phyloP scores from a whole-genome alignment of 2,888 invertebrate genomes.

The Drosophila melanosoma region DNA sequence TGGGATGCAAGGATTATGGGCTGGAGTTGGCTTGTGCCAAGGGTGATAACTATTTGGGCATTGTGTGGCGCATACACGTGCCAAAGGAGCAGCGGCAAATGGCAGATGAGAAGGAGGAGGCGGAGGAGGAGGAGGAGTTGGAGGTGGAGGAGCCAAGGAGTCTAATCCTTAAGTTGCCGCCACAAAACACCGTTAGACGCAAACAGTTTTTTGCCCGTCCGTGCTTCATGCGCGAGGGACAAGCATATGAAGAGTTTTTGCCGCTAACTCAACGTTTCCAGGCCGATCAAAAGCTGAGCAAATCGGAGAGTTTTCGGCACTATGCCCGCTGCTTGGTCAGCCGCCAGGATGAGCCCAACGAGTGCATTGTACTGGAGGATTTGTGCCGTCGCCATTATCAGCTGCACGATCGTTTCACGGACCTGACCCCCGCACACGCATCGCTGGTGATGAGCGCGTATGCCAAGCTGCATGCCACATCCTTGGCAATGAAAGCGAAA shows the following conservation, averaged over 20 bases:
- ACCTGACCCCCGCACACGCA: slow-evolving; percentile 83
- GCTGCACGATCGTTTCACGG: slow-evolving; percentile 85
- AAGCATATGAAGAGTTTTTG: slow-evolving; percentile 79
- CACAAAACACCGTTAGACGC: slow-evolving; percentile 74
- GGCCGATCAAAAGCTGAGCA: slow-evolving; percentile 54
- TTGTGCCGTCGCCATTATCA: slow-evolving; percentile 83
- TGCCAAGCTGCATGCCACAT: slow-evolving; percentile 86
- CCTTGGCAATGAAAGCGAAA: slow-evolving; percentile 82
- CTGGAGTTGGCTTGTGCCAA: slow-evolving; percentile 73
- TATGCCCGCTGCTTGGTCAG: slow-evolving; percentile 65
- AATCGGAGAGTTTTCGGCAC: slow-evolving; percentile 67
- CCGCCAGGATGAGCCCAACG: slow-evolving; percentile 80
- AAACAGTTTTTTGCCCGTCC: slow-evolving; percentile 80
- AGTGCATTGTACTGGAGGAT: slow-evolving; percentile 86
- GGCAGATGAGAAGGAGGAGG: not conserved
- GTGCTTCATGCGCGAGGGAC: slow-evolving; percentile 78
- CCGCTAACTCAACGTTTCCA: slow-evolving; percentile 76
- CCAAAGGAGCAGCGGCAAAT: slow-evolving; percentile 2
- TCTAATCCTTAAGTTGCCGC: slow-evolving; percentile 81
- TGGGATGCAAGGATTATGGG: slow-evolving; percentile 42
- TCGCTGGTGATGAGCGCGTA: slow-evolving; percentile 84
- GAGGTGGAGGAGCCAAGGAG: slow-evolving; percentile 4
- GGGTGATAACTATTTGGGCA: slow-evolving; percentile 83
- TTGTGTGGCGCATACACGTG: slow-evolving; percentile 71
- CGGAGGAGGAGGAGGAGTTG: not conserved